Evolutionary conservation across 2,888 invertebrate genomes (phyloP), one percentile per base, ranked within the genome.

Genomic region (Pediacus dermestoides): DNA sequence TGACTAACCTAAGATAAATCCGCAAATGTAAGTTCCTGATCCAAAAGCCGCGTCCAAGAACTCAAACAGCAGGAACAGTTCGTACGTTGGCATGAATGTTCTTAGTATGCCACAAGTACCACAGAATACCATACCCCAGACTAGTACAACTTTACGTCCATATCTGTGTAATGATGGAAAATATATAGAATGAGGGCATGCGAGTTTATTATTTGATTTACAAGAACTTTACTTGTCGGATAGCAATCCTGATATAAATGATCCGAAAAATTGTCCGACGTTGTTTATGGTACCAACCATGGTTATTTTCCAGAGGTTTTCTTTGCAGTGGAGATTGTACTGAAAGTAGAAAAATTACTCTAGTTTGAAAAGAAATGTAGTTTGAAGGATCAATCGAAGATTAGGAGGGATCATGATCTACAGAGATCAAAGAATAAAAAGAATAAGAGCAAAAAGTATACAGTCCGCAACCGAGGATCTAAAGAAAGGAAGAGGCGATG

Each of bases 201-300:
- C 2, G 32, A 39, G 12, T 39, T 58, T 18, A 6, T 18, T 18
- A 28, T 11, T 2, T 2, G 4, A 16, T 4, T 21, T 28, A 26
- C 7, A 21, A 11, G 15, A 10, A 14, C 3, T 36, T 13, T 11
- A 21, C 23, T 10, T 81, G 68, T 87, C 87, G 2, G 78, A 83
- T 53, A 76, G 70, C 60, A 69, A 75, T 61, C 76, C 80, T 18
- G 71, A 78, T 35, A 84, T 71, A 11, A 83, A 74, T 67, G 85
- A 75, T 4, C 85, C 81, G 23, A 82, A 70, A 55, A 86, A 82
- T 71, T 84, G 84, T 11, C 85, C 86, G 30, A 82, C 63, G 60
- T 82, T 84, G 61, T 85, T 83, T 3, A 85, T 72, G 1, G 86
- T 85, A 4, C 87, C 87, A 21, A 86, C 78, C 52, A 87, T 58